Conservation (phyloP, 2,113 vertebrate genomes). For the Machaerirhynchus nigripectus region DNA sequence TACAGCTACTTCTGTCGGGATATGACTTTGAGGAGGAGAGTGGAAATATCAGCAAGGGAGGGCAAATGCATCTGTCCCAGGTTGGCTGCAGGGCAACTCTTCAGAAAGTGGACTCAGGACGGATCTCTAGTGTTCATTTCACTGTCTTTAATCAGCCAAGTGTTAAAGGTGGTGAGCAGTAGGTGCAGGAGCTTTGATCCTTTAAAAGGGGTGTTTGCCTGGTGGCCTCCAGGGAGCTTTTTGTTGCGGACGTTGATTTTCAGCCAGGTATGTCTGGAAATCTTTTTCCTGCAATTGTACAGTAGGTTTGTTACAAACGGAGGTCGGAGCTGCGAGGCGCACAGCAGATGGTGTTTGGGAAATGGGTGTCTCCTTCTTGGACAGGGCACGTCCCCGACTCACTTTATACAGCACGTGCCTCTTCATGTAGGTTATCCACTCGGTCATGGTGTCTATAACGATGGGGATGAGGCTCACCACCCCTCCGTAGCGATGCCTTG, state of each 20-base stretch:
- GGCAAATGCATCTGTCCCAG: neutral
- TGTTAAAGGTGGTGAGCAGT: neutral
- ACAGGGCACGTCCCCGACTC: conserved; percentile 17
- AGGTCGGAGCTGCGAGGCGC: neutral
- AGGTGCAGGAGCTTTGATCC: neutral
- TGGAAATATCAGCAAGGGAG: neutral
- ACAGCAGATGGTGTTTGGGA: neutral
- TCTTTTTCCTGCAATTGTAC: neutral
- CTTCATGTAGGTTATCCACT: conserved; percentile 63
- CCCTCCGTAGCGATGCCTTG: conserved; percentile 76
- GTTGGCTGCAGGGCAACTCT: neutral
- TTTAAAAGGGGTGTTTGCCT: conserved; percentile 44
- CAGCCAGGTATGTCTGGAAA: neutral
- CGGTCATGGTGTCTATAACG: conserved; percentile 68
- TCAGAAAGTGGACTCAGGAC: neutral
- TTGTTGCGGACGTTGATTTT: neutral
- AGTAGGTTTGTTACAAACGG: neutral
- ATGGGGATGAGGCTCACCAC: conserved; percentile 81
- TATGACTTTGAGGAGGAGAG: neutral
- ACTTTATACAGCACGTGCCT: conserved; percentile 6
- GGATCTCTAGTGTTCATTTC: neutral
- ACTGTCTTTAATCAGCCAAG: neutral
- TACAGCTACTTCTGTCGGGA: neutral
- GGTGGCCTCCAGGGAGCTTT: conserved; percentile 72
- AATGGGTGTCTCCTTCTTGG: neutral